Evolutionary conservation across 2,888 invertebrate species (phyloP), one percentile per base, ranked within the genome.

Genomic region (Netelia inedita): DNA sequence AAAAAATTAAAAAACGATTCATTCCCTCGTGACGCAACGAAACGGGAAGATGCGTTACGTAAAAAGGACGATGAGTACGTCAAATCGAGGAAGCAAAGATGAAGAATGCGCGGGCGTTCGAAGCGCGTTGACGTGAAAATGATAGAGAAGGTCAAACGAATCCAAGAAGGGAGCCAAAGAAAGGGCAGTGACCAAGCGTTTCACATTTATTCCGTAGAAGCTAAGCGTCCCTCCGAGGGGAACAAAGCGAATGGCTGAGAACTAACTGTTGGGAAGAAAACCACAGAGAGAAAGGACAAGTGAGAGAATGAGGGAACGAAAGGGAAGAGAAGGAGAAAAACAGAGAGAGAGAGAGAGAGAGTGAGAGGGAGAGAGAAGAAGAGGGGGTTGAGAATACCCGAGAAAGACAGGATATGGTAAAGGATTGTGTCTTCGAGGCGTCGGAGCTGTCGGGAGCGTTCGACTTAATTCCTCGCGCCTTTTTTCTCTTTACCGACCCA

Each of bases 101-200:
- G 23, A 41, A 41, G 41, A 63, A 79, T 55, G 71, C 63, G 79
- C 69, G 79, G 71, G 79, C 79, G 71, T 79, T 53, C 71, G 35
- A 78, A 35, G 35, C 5, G 79, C 75, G 79, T 85, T 79, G 82
- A 82, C 79, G 79, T 79, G 79, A 85, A 75, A 82, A 79, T 82
- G 85, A 85, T 85, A 82, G 82, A 85, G 79, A 82, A 82, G 81
- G 59, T 79, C 71, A 61, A 43, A 28, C 21, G 76, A 71, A 55
- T 16, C 50, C 50, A 41, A 53, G 21, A 23, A 46, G 21, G 53
- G 79, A 71, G 71, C 61, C 50, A 35, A 21, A 75, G 82, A 85
- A 85, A 82, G 85, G 68, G 75, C 82, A 79, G 71, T 82, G 85
- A 85, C 85, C 78, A 85, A 35, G 85, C 79, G 75, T 85, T 85